Evolutionary conservation across 1,140 invertebrate species (phyloP), one percentile per base, ranked within the genome.

Genomic region (Cylas formicarius): DNA sequence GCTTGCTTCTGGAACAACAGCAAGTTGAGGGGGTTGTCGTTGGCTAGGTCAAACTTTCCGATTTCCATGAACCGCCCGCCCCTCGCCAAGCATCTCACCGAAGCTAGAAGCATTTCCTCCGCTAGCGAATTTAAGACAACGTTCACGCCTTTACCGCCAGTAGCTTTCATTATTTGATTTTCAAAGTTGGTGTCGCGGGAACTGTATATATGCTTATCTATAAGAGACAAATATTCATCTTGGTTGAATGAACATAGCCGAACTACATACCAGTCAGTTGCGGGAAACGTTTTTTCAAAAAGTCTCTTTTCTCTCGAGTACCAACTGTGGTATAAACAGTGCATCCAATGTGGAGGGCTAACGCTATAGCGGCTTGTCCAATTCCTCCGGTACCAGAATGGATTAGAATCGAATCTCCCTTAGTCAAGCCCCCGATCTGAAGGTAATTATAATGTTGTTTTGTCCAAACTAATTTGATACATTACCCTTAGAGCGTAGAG

Each of bases 1-100:
- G 84, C 78, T 61, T 92, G 90, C 40, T 82, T 83, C 23, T 82
- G 68, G 67, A 97, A 90, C 29, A 85, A 69, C 33, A 86, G 71
- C 76, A 80, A 80, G 61, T 78, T 76, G 17, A 86, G 64, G 14
- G 71, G 59, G 17, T 72, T 80, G 46, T 85, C 78, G 35, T 77
- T 75, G 0, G 68, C 70, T 42, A 84, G 69, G 64, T 86, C 83
- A 47, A 81, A 83, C 56, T 85, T 86, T 19, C 84, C 84, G 26
- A 89, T 87, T 66, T 88, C 86, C 2, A 88, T 57, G 63, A 88
- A 87, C 21, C 76, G 70, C 2, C 84, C 84, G 1, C 74, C 69
- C 22, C 67, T 61, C 2, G 73, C 78, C 2, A 97, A 66, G 57
- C 89, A 86, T 13, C 90, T 78, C 31, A 92, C 58, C 49, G 90